A percentile compares a stretch with the other conserved stretches of the same genome.
These are phyloP conservation scores for Nycticryphes semicollaris DNA, from an alignment of 2,113 vertebrate genomes.

Conservation along the genomic window DNA sequence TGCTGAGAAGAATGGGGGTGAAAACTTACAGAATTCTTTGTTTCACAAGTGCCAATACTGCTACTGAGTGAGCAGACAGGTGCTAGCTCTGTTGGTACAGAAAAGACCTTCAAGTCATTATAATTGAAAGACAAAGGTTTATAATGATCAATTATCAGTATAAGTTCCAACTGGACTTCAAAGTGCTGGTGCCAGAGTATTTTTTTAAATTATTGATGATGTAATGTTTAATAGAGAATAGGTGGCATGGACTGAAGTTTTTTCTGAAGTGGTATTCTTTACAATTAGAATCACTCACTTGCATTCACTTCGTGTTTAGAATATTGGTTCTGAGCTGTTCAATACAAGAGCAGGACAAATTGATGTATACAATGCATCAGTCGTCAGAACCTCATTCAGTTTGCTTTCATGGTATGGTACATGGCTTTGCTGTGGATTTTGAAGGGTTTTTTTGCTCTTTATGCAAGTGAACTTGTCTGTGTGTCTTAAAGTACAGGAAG, in stretches of 20 bases:
- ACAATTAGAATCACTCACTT: neutral
- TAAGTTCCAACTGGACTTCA: constrained; percentile 8
- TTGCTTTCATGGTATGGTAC: neutral
- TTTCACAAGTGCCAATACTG: neutral
- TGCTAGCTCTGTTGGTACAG: constrained; percentile 14
- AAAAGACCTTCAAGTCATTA: constrained; percentile 2
- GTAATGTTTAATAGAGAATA: neutral
- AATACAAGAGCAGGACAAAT: fast-evolving
- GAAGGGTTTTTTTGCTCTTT: neutral
- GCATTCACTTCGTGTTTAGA: neutral
- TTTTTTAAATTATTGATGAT: neutral
- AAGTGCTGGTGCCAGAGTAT: neutral
- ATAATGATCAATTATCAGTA: neutral
- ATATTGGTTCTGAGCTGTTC: neutral
- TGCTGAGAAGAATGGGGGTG: constrained; percentile 29
- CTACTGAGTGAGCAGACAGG: constrained; percentile 28
- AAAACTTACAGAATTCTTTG: constrained; percentile 13
- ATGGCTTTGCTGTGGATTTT: neutral
- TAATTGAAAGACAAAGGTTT: neutral
- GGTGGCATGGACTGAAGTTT: neutral
- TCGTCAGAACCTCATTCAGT: neutral
- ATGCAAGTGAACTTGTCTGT: neutral
- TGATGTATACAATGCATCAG: too few relatives aligned
- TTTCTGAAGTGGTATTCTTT: neutral
- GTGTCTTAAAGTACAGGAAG: neutral